Evolutionary conservation across 1,140 invertebrate genomes (phyloP).

Genomic region (Fopius arisanus): DNA sequence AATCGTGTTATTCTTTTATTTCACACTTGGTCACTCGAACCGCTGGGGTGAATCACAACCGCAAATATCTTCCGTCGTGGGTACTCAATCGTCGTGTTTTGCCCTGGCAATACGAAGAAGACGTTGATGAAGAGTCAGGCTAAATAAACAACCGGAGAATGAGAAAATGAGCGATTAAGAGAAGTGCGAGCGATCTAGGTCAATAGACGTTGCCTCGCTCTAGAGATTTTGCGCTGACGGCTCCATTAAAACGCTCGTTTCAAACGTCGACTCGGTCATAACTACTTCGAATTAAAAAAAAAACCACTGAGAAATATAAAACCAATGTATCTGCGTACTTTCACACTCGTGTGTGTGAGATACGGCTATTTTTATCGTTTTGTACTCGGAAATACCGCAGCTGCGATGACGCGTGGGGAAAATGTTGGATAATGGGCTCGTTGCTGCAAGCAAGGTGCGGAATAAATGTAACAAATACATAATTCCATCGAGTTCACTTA

Average conservation of each 20-base stretch:
- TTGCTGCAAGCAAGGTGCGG: neutral
- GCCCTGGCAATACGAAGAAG: neutral
- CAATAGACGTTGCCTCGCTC: conserved; percentile 20
- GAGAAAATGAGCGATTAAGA: conserved; percentile 5
- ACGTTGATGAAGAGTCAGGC: conserved; percentile 1
- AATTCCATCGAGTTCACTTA: neutral
- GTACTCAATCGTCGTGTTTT: conserved; percentile 1
- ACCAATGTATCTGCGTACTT: conserved; percentile 4
- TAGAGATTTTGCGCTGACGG: conserved; percentile 3
- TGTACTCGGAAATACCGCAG: conserved; percentile 16
- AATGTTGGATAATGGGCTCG: conserved; percentile 5
- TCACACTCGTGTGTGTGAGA: conserved; percentile 16
- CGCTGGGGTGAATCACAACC: conserved; percentile 21
- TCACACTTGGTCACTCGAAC: neutral
- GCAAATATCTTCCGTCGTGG: conserved; percentile 20
- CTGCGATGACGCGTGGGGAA: neutral
- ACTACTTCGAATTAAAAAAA: neutral
- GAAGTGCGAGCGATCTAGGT: conserved; percentile 12
- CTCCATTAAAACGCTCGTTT: neutral
- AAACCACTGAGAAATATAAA: conserved; percentile 17
- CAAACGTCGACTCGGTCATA: neutral
- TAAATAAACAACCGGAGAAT: neutral
- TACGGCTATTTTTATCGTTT: conserved; percentile 11
- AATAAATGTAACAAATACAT: neutral
- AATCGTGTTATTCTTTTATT: neutral